These are phyloP conservation scores for Bombus superbus DNA, from an alignment of 1,140 invertebrate genomes.

Conservation along the genomic window DNA sequence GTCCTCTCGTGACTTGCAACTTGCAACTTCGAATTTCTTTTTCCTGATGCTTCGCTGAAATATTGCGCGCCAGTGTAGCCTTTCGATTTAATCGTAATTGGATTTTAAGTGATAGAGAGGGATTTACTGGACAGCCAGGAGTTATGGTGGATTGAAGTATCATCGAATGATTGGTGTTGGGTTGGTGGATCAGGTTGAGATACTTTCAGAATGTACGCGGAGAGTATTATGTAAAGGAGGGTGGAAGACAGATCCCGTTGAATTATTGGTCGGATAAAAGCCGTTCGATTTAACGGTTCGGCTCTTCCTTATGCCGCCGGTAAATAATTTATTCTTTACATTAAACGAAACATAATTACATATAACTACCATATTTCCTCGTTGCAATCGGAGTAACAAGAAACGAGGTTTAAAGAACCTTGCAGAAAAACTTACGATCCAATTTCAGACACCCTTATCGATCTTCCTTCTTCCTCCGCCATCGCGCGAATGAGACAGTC, in stretches of 20 bases:
- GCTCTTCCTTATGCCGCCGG: not conserved
- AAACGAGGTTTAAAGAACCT: not conserved
- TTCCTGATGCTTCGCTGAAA: conserved; percentile 12
- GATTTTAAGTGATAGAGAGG: conserved; percentile 26
- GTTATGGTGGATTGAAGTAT: conserved; percentile 25
- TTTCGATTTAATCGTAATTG: conserved; percentile 34
- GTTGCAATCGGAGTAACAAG: too few relatives aligned
- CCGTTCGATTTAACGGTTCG: not conserved
- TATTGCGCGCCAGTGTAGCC: conserved; percentile 1
- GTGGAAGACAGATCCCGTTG: not conserved
- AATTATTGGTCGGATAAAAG: conserved; percentile 4
- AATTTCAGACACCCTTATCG: not conserved
- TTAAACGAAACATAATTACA: not conserved
- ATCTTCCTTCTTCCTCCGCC: not conserved
- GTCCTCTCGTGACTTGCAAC: conserved; percentile 19
- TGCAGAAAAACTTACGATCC: not conserved
- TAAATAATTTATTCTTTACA: not conserved
- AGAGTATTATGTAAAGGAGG: not conserved
- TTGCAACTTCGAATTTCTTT: conserved; percentile 35
- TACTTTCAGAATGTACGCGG: not conserved
- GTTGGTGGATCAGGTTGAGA: conserved; percentile 6
- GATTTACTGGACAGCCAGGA: conserved; percentile 1
- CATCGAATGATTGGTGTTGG: conserved; percentile 11
- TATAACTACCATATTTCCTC: not conserved
- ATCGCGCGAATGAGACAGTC: not conserved